Conservation (phyloP, 2,797 vertebrate species). For the Tauraco hartlaubi region DNA sequence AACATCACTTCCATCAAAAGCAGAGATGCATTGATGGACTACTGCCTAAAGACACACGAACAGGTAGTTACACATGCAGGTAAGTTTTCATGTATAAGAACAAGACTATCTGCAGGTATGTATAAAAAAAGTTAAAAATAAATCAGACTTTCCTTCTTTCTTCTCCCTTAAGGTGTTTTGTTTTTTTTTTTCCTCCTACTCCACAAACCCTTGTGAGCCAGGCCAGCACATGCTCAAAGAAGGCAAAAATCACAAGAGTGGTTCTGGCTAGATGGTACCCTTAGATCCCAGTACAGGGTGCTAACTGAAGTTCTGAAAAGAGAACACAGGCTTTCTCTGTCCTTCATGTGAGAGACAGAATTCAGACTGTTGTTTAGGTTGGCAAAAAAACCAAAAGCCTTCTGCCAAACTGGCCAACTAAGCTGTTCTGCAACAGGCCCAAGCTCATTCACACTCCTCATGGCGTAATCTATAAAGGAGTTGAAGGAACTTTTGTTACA, state of each 20-base stretch:
- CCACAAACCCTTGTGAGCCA: background rate
- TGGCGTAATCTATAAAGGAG: conserved; percentile 24
- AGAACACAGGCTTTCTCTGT: conserved; percentile 33
- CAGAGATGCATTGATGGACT: background rate
- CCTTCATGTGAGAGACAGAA: conserved; percentile 14
- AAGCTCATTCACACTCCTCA: conserved; percentile 14
- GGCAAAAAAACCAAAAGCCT: background rate
- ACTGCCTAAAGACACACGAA: background rate
- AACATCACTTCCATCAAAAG: background rate
- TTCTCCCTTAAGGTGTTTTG: no score
- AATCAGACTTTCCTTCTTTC: background rate
- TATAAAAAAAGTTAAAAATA: background rate
- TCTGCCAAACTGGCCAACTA: conserved; percentile 48
- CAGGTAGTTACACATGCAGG: accelerated
- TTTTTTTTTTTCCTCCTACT: background rate
- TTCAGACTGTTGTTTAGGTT: conserved; percentile 54
- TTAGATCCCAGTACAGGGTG: background rate
- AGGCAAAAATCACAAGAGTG: background rate
- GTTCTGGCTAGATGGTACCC: background rate
- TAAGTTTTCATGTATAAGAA: accelerated
- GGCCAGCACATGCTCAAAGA: background rate
- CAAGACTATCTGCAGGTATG: background rate
- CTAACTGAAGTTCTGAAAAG: background rate
- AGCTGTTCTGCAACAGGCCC: background rate
- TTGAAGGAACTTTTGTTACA: conserved; percentile 26